These are phyloP conservation scores for Semotilus atromaculatus DNA, from an alignment of 2,797 vertebrate species.

Conservation along the genomic window DNA sequence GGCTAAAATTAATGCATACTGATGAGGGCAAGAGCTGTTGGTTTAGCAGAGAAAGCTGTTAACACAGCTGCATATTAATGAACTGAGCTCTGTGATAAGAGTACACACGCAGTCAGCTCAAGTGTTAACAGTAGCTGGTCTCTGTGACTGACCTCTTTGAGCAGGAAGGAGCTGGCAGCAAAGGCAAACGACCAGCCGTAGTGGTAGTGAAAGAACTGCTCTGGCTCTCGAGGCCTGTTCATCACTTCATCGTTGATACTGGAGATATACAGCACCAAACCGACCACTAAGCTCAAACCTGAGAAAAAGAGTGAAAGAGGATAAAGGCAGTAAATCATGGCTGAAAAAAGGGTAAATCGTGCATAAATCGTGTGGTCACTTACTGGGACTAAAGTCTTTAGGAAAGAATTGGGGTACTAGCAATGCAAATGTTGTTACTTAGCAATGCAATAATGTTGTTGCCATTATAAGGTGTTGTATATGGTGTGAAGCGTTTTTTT, in stretches of 20 bases:
- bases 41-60: slow-evolving; percentile 38
- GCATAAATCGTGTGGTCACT: not conserved
- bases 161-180: slow-evolving; percentile 83
- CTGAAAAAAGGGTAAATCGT: not conserved
- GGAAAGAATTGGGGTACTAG: not conserved
- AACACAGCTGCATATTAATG: slow-evolving; percentile 44
- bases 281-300: slow-evolving; percentile 83
- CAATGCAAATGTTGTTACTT: not conserved
- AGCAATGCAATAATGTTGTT: not conserved
- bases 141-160: slow-evolving; percentile 79
- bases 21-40: slow-evolving; percentile 43
- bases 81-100: slow-evolving; percentile 40
- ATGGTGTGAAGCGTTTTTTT: not conserved
- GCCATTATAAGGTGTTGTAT: not conserved
- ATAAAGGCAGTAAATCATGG: not conserved
- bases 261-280: slow-evolving; percentile 84
- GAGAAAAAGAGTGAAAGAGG: slow-evolving; percentile 10
- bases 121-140: slow-evolving; percentile 10
- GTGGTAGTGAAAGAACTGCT: slow-evolving; percentile 81
- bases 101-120: slow-evolving; percentile 12
- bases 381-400: not conserved
- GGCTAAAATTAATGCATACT: slow-evolving; percentile 57
- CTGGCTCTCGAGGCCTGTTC: slow-evolving; percentile 80
- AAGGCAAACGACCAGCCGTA: slow-evolving; percentile 86
- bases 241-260: slow-evolving; percentile 86